Base-by-base conservation (phyloP, 2,888 invertebrate species). In the Parnassius mnemosyne region DNA sequence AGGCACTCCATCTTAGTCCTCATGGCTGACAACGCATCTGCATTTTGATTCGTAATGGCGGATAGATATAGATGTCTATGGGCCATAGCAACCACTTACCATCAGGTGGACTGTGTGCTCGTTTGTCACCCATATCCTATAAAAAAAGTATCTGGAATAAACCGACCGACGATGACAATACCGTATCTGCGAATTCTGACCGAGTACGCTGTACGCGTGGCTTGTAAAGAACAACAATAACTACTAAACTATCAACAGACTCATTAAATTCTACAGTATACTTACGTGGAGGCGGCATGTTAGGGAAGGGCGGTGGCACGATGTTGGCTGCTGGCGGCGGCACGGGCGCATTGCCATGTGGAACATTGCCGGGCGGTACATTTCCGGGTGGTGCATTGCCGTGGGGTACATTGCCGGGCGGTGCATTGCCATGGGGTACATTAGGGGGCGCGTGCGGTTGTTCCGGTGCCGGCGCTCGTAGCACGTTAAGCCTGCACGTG, bases 401-500 rank as follows among this genome's bases (percentile, higher is more conserved):
- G 68, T 57, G 69, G 43, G 51, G 65, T 61, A 65, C 68, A 63
- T 65, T 66, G 66, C 67, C 74, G 66, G 62, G 71, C 56, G 78
- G 72, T 71, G 69, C 69, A 73, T 74, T 60, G 67, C 72, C 68
- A 74, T 72, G 66, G 65, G 72, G 64, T 65, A 70, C 57, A 57
- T 73, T 65, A 56, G 71, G 70, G 34, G 71, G 71, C 50, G 69
- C 68, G 62, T 72, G 66, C 5, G 74, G 64, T 58, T 76, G 69
- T 67, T 81, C 84, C 7, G 87, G 87, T 52, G 85, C 85, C 41
- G 92, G 91, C 60, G 92, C 88, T 7, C 93, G 90, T 71, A 94
- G 78, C 75, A 94, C 98, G 87, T 99, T 98, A 68, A 98, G 93
- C 12, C 99, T 94, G 83, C 99, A 99, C 5, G 99, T 99, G 1